Conservation (phyloP, 2,797 vertebrate species). For the Chloroceryle inda region DNA sequence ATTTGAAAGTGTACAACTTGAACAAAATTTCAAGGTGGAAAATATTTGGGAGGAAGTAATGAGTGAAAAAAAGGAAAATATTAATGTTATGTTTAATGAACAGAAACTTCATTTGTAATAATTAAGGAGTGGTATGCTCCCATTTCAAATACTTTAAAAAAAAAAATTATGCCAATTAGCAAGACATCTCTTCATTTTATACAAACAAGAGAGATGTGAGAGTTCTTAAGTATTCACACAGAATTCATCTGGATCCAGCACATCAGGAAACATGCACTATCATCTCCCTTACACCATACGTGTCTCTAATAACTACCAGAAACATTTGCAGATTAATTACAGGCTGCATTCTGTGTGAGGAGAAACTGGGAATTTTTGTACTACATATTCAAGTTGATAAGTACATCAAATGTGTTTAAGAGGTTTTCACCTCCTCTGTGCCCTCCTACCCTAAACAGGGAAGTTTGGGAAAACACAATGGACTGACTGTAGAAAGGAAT, state of each 20-base stretch:
- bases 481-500: neutral
- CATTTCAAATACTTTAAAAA: constrained; percentile 29
- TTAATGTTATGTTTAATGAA: constrained; percentile 65
- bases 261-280: neutral
- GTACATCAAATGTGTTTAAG: neutral
- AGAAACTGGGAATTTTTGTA: neutral
- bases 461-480: neutral
- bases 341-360: neutral
- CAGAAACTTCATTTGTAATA: constrained; percentile 46
- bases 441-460: neutral
- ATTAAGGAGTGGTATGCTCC: constrained; percentile 25
- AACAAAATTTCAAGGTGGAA: constrained; percentile 58
- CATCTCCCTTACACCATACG: neutral
- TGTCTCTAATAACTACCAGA: neutral
- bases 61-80: constrained; percentile 66
- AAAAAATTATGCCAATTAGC: constrained; percentile 9
- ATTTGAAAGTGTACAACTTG: constrained; percentile 57
- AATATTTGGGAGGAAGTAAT: constrained; percentile 62
- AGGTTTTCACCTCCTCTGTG: neutral
- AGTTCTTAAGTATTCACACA: neutral
- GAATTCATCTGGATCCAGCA: neutral
- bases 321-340: neutral
- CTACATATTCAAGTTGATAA: neutral
- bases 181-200: constrained; percentile 9
- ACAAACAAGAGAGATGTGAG: neutral